phyloP scores from a whole-genome alignment of 2,888 invertebrate species.

The Phyllotreta striolata region DNA sequence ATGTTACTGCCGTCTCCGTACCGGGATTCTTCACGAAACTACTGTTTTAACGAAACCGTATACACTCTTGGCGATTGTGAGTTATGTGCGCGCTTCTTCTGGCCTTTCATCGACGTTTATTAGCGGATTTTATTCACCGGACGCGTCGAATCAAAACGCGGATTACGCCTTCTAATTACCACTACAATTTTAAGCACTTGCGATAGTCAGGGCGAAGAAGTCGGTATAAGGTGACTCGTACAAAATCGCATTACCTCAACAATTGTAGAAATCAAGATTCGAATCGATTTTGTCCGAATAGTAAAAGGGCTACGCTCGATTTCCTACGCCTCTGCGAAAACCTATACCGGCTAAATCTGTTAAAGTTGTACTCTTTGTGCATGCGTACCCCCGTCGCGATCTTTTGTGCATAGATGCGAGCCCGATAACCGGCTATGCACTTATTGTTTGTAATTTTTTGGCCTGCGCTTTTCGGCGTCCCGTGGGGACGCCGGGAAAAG shows the following conservation, averaged over 20 bases:
- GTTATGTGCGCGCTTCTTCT: no score
- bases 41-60: slow-evolving; percentile 22
- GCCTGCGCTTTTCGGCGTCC: slow-evolving; percentile 51
- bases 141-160: no score
- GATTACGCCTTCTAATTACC: no score
- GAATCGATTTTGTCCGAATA: no score
- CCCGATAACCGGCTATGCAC: slow-evolving; percentile 53
- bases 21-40: slow-evolving; percentile 23
- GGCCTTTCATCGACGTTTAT: no score
- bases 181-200: no score
- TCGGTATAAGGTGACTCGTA: no score
- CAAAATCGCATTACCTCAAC: background rate
- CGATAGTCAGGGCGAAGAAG: no score
- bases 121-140: no score
- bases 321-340: slow-evolving; percentile 6
- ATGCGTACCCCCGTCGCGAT: slow-evolving; percentile 45
- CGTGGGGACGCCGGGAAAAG: slow-evolving; percentile 52
- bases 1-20: slow-evolving; percentile 26
- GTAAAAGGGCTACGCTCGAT: background rate
- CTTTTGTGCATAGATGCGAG: slow-evolving; percentile 52
- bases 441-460: slow-evolving; percentile 57
- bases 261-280: background rate
- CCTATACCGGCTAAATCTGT: slow-evolving; percentile 29
- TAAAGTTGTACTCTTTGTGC: slow-evolving; percentile 38
- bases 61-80: no score